These are phyloP conservation scores for Albula glossodonta DNA, from an alignment of 2,113 vertebrate genomes.

Conservation along the genomic window DNA sequence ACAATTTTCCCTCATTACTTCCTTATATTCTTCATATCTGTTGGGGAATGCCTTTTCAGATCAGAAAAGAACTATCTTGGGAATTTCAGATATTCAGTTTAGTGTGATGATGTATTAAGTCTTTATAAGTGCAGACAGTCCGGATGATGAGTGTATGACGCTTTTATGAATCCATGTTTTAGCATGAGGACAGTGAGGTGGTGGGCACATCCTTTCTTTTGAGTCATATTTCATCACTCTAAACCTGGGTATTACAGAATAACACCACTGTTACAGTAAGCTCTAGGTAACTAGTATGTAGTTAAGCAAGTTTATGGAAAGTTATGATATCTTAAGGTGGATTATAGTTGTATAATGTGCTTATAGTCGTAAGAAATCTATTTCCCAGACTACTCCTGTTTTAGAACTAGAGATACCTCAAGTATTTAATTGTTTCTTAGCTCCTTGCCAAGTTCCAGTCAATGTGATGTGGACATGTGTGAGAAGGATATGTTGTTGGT, in stretches of 20 bases:
- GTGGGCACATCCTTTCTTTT: constrained; percentile 1
- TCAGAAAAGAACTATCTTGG: constrained; percentile 12
- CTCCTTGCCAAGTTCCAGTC: no score
- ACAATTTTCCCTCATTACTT: constrained; percentile 29
- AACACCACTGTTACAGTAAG: background rate
- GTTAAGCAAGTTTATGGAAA: no score
- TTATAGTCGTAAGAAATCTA: no score
- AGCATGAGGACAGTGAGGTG: background rate
- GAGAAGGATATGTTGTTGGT: no score
- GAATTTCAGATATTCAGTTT: background rate
- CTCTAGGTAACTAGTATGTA: background rate
- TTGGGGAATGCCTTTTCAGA: no score
- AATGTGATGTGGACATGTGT: no score
- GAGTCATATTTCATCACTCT: background rate
- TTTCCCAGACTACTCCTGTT: no score
- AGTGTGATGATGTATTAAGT: constrained; percentile 57
- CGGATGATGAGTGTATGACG: constrained; percentile 40
- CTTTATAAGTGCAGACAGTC: constrained; percentile 40
- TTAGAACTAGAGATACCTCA: no score
- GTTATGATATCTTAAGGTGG: no score
- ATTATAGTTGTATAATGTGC: no score
- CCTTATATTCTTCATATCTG: background rate
- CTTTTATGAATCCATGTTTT: background rate
- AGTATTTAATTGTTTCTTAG: no score
- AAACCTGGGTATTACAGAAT: background rate